Evolutionary conservation across 2,113 vertebrate genomes (phyloP).

Genomic region (Brachypteracias leptosomus): DNA sequence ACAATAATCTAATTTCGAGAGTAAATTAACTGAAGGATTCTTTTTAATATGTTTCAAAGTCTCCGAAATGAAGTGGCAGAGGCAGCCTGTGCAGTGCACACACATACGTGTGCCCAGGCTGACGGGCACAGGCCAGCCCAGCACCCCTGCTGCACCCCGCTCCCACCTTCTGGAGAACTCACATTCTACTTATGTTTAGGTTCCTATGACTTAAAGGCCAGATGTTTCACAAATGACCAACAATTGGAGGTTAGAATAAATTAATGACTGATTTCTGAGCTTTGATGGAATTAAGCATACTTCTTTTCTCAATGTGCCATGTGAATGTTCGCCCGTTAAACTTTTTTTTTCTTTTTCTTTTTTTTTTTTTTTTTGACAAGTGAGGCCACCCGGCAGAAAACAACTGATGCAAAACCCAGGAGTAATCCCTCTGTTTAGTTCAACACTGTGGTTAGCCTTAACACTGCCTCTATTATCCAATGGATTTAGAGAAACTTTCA

Average conservation of each 20-base stretch:
- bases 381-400: constrained; percentile 99
- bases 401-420: constrained; percentile 98
- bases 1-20: constrained; percentile 67
- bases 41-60: constrained; percentile 45
- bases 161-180: constrained; percentile 46
- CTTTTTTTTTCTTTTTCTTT: constrained; percentile 75
- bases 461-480: constrained; percentile 99
- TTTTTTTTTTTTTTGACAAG: constrained; percentile 88
- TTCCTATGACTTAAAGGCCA: constrained; percentile 83
- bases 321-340: constrained; percentile 93
- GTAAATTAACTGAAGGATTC: constrained; percentile 57
- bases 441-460: constrained; percentile 96
- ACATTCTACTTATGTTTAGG: constrained; percentile 70
- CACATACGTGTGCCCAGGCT: not conserved
- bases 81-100: not conserved
- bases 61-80: constrained; percentile 10
- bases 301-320: constrained; percentile 92
- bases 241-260: constrained; percentile 92
- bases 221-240: constrained; percentile 94
- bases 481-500: constrained; percentile 99
- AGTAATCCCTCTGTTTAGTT: constrained; percentile 97
- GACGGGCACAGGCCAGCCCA: not conserved
- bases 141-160: not conserved
- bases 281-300: constrained; percentile 99
- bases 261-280: constrained; percentile 97